These are phyloP conservation scores for Molorchus minor DNA, from an alignment of 2,888 invertebrate genomes.

Conservation along the genomic window DNA sequence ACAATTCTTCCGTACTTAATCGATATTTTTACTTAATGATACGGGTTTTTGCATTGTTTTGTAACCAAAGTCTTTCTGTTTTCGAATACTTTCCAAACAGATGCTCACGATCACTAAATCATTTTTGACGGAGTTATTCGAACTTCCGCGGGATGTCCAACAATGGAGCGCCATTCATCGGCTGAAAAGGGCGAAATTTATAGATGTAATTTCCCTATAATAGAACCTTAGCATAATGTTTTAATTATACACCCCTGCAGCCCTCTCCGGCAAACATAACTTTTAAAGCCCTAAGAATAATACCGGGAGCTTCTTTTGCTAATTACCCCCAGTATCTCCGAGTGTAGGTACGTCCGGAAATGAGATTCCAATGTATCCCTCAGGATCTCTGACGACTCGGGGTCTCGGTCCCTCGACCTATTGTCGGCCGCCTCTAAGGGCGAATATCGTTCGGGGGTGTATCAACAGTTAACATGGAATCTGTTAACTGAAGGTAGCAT, in stretches of 20 bases:
- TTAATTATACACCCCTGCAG: slow-evolving; percentile 41
- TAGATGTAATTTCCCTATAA: slow-evolving; percentile 4
- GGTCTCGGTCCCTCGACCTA: slow-evolving; percentile 10
- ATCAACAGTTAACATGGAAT: slow-evolving; percentile 62
- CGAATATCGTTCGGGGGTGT: slow-evolving; percentile 47
- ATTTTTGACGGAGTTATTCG: neutral
- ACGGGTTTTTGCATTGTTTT: too few species aligned
- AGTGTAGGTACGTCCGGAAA: slow-evolving; percentile 58
- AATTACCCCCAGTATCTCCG: slow-evolving; percentile 44
- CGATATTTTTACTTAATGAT: too few species aligned
- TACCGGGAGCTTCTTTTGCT: slow-evolving; percentile 38
- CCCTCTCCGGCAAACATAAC: slow-evolving; percentile 31
- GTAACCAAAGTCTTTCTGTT: too few species aligned
- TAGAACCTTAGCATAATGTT: slow-evolving; percentile 37
- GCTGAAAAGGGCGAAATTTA: slow-evolving; percentile 6
- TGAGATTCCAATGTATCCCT: slow-evolving; percentile 64
- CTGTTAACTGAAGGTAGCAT: slow-evolving; percentile 64
- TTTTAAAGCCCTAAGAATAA: slow-evolving; percentile 44
- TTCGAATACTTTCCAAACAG: slow-evolving; percentile 6
- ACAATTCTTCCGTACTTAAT: too few species aligned
- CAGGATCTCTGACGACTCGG: slow-evolving; percentile 57
- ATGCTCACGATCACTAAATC: neutral
- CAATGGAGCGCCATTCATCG: neutral
- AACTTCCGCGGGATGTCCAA: neutral
- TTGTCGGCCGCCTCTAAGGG: slow-evolving; percentile 37